phyloP scores from a whole-genome alignment of 2,888 invertebrate species.

The Ectemnius lituratus region DNA sequence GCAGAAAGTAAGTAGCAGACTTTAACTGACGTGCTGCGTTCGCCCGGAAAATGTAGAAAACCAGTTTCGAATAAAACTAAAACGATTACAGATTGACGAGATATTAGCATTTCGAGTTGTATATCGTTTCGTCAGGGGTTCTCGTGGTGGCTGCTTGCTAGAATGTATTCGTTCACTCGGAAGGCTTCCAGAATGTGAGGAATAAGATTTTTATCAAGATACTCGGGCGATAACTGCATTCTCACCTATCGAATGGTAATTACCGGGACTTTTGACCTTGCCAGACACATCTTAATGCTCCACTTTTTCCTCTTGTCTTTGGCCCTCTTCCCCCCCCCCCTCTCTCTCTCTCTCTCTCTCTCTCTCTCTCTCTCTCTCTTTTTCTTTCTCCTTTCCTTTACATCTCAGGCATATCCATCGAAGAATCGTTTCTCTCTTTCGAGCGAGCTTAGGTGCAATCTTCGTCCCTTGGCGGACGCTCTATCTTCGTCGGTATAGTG shows the following conservation, averaged over 20 bases:
- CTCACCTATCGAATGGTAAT: conserved; percentile 53
- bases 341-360: conserved; percentile 3
- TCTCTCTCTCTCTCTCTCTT: neutral
- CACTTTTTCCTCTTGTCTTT: conserved; percentile 34
- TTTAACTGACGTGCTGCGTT: too few species aligned
- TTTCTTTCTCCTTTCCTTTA: neutral
- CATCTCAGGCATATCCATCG: too few species aligned
- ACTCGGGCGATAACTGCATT: conserved; percentile 13
- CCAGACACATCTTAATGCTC: conserved; percentile 45
- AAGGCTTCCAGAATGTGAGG: neutral
- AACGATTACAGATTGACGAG: neutral
- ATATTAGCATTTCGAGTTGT: neutral
- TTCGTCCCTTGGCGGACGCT: conserved; percentile 1
- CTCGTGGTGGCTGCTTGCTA: too few species aligned
- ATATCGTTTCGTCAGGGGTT: too few species aligned
- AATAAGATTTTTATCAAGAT: conserved; percentile 20
- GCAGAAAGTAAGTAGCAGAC: too few species aligned
- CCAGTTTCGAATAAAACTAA: too few species aligned
- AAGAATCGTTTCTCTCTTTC: too few species aligned
- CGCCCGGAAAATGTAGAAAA: too few species aligned
- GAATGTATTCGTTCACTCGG: neutral
- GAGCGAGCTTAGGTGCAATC: neutral
- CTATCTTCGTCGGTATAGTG: conserved; percentile 27
- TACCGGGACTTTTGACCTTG: conserved; percentile 57
- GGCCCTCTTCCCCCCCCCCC: conserved; percentile 27